These are phyloP conservation scores for Cephus sareptanus DNA, from an alignment of 2,888 invertebrate genomes.

Conservation along the genomic window DNA sequence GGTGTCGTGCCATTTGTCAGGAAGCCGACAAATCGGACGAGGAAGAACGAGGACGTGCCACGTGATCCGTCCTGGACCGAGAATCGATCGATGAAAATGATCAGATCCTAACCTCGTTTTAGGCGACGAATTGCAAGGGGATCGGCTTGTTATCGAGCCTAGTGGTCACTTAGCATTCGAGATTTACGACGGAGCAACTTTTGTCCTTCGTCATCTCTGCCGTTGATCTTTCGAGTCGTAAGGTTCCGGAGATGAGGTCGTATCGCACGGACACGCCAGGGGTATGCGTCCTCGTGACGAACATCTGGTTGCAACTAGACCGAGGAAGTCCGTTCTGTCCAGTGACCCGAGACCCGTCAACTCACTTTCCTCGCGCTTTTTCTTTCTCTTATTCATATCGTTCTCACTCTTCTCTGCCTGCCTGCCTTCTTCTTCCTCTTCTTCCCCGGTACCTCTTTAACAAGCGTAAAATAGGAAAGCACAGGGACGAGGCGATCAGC, in stretches of 20 bases:
- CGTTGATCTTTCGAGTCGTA: neutral
- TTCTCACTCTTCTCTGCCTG: neutral
- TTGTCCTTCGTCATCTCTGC: neutral
- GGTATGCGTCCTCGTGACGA: neutral
- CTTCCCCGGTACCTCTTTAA: neutral
- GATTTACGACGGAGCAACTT: neutral
- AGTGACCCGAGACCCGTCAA: constrained; percentile 44
- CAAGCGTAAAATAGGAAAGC: neutral
- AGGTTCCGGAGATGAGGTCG: neutral
- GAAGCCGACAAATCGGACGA: neutral
- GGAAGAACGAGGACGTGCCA: neutral
- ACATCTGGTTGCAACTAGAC: constrained; percentile 42
- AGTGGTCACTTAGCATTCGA: neutral
- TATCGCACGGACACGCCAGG: neutral
- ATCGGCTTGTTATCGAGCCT: neutral
- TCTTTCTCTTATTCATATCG: neutral
- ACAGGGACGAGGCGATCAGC: neutral
- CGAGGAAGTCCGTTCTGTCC: constrained; percentile 47
- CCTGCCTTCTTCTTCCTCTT: neutral
- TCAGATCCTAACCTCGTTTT: neutral
- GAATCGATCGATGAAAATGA: neutral
- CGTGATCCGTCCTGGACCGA: neutral
- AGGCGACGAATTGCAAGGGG: neutral
- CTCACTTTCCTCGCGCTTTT: constrained; percentile 38
- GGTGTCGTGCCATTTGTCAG: neutral